Evolutionary conservation across 2,888 invertebrate genomes (phyloP).

Genomic region (Lepidocyrtinus sp.): DNA sequence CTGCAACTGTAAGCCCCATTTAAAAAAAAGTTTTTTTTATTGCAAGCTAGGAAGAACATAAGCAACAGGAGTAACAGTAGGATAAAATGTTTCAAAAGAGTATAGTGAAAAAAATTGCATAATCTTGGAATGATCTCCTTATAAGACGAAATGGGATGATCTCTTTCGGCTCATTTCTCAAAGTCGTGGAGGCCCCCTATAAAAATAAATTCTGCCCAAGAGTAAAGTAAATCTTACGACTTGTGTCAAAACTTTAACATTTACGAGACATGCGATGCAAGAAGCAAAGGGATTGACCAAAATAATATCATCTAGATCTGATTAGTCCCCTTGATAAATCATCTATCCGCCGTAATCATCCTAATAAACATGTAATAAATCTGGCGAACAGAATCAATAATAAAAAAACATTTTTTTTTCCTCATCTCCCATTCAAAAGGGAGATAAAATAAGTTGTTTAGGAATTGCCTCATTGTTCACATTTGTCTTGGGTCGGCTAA

Average conservation of each 20-base stretch:
- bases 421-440: too few relatives aligned
- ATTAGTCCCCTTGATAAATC: background rate
- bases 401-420: too few relatives aligned
- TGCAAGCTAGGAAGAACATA: background rate
- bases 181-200: background rate
- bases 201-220: background rate
- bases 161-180: slow-evolving; percentile 52
- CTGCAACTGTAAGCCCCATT: slow-evolving; percentile 2
- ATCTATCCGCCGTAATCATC: background rate
- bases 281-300: background rate
- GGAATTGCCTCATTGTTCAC: too few relatives aligned
- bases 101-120: slow-evolving; percentile 37
- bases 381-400: slow-evolving; percentile 14
- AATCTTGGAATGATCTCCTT: slow-evolving; percentile 58
- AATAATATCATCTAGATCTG: too few relatives aligned
- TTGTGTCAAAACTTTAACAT: slow-evolving; percentile 3
- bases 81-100: slow-evolving; percentile 33
- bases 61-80: slow-evolving; percentile 38
- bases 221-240: background rate
- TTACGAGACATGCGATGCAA: background rate
- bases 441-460: too few relatives aligned
- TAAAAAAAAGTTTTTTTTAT: background rate
- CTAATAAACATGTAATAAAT: slow-evolving; percentile 16
- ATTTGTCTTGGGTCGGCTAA: too few relatives aligned
- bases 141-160: slow-evolving; percentile 57